phyloP scores from a whole-genome alignment of 2,797 vertebrate species.

The Meriones psammophilus region DNA sequence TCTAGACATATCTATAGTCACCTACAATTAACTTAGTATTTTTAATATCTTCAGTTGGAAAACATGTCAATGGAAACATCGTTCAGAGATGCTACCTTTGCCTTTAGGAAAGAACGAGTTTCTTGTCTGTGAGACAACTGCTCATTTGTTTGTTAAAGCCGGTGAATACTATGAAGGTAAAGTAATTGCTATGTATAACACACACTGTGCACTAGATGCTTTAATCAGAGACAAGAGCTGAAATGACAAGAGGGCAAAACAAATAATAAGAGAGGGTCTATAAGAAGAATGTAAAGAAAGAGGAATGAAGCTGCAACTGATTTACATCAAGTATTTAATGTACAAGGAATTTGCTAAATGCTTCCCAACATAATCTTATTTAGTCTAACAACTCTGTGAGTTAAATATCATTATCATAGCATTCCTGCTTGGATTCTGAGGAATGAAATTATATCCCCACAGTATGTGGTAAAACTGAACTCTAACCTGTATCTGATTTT shows the following conservation, averaged over 20 bases:
- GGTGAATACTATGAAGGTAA: background rate
- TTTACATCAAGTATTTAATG: background rate
- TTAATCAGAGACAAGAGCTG: conserved; percentile 7
- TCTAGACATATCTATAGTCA: background rate
- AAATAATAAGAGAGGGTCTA: background rate
- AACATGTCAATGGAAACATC: background rate
- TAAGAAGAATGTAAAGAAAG: background rate
- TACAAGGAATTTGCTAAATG: background rate
- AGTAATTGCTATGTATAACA: background rate
- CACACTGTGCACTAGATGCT: background rate
- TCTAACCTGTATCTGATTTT: background rate
- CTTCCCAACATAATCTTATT: background rate
- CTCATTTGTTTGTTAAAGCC: background rate
- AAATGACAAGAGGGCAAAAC: conserved; percentile 7
- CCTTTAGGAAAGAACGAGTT: background rate
- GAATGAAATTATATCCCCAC: background rate
- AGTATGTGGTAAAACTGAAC: background rate
- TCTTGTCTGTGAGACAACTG: background rate
- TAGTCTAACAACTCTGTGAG: conserved; percentile 9
- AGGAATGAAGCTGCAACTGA: background rate
- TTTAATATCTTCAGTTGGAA: conserved; percentile 18
- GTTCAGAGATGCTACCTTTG: conserved; percentile 22
- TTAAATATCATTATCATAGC: conserved; percentile 6
- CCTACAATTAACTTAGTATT: conserved; percentile 10
- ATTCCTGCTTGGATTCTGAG: background rate